phyloP scores from a whole-genome alignment of 2,113 vertebrate genomes.

The Chloebia gouldiae region DNA sequence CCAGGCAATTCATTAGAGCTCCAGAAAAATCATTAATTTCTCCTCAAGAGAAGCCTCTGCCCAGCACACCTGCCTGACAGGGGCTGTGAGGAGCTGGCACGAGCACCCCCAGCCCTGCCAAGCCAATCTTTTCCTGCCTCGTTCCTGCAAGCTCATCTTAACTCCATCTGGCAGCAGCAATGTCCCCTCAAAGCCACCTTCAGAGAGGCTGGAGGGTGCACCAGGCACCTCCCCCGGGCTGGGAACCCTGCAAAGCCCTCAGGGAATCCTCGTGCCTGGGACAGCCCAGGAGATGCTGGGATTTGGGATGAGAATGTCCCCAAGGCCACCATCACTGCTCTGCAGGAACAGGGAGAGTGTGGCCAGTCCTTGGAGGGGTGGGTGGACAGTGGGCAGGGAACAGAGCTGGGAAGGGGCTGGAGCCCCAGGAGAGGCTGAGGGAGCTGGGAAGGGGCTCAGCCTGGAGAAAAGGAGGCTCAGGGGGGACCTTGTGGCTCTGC shows the following conservation, averaged over 20 bases:
- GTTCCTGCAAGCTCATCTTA: not conserved
- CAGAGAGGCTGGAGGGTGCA: not conserved
- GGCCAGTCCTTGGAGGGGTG: not conserved
- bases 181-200: not conserved
- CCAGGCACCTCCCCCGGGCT: accelerated
- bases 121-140: not conserved
- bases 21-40: not conserved
- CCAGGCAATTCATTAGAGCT: constrained; percentile 1
- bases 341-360: not conserved
- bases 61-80: not conserved
- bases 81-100: not conserved
- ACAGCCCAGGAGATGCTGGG: accelerated
- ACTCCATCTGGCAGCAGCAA: not conserved
- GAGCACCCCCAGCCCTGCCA: not conserved
- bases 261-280: accelerated
- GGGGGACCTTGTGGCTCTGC: not conserved
- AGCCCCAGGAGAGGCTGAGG: not conserved
- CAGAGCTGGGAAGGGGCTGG: not conserved
- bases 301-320: not conserved
- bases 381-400: not conserved
- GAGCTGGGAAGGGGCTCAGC: not conserved
- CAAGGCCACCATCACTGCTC: accelerated
- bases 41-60: not conserved
- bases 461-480: not conserved
- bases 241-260: not conserved